A percentile compares a stretch with the other conserved stretches of the same genome.
Evolutionary conservation across 2,797 vertebrate genomes (phyloP).

Genomic region (Artibeus jamaicensis): DNA sequence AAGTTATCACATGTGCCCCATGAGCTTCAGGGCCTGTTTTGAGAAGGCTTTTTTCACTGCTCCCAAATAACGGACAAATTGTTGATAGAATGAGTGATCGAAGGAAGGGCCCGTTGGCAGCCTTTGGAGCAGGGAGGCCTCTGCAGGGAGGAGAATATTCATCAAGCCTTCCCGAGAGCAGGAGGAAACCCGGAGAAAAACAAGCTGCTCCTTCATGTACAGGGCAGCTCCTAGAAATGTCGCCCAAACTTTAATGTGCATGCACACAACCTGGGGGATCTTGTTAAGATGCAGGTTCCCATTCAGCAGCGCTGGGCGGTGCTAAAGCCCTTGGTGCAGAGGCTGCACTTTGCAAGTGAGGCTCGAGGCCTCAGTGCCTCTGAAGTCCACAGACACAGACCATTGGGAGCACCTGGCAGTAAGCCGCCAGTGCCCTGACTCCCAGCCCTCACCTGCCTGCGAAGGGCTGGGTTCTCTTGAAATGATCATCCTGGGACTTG

Average conservation of each 20-base stretch:
- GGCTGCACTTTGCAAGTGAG: neutral
- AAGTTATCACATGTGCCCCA: slow-evolving; percentile 65
- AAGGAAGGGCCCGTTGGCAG: slow-evolving; percentile 19
- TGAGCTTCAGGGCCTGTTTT: slow-evolving; percentile 49
- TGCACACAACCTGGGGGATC: neutral
- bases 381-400: neutral
- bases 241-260: neutral
- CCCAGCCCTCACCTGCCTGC: neutral
- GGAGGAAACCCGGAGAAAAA: neutral
- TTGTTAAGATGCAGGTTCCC: neutral
- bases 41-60: slow-evolving; percentile 50
- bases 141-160: slow-evolving; percentile 58
- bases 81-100: slow-evolving; percentile 49
- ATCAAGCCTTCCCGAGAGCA: neutral
- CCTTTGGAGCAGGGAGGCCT: slow-evolving; percentile 51
- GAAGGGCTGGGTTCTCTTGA: neutral
- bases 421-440: neutral
- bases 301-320: neutral
- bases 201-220: slow-evolving; percentile 16
- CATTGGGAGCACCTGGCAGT: neutral
- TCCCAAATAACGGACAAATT: slow-evolving; percentile 72
- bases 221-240: neutral
- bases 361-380: neutral
- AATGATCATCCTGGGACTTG: neutral
- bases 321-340: neutral